phyloP scores from a whole-genome alignment of 2,113 vertebrate species.

The Ginglymostoma cirratum region DNA sequence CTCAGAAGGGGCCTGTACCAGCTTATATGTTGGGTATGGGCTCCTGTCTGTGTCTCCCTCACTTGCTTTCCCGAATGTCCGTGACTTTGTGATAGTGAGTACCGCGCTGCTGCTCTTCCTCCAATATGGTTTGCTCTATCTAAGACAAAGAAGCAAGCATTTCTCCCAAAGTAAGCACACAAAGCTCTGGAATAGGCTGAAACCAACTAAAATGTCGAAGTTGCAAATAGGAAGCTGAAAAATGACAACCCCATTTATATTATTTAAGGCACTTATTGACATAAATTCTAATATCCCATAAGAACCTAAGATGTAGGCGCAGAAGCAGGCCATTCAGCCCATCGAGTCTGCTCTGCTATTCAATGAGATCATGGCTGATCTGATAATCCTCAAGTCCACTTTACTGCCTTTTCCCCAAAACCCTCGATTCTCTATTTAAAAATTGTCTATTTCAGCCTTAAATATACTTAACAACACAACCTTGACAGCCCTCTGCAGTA shows the following conservation, averaged over 20 bases:
- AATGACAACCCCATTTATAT: neutral
- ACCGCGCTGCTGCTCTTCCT: neutral
- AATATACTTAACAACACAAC: no score
- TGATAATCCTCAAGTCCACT: no score
- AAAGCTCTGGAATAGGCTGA: neutral
- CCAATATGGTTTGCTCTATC: neutral
- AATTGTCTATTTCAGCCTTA: no score
- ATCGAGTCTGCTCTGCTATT: no score
- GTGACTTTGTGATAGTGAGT: neutral
- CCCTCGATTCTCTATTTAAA: no score
- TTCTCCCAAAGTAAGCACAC: neutral
- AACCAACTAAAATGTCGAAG: neutral
- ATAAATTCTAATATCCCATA: neutral
- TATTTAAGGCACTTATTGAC: neutral
- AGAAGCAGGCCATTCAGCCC: no score
- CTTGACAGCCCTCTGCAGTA: no score
- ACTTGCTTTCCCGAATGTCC: neutral
- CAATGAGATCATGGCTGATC: no score
- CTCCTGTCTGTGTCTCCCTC: neutral
- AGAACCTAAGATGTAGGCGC: no score
- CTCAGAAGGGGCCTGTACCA: neutral
- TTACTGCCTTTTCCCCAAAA: no score
- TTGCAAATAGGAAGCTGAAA: neutral
- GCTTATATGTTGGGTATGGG: neutral
- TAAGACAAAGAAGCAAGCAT: neutral